Conservation (phyloP, 2,113 vertebrate genomes). For the Malurus cyaneus region DNA sequence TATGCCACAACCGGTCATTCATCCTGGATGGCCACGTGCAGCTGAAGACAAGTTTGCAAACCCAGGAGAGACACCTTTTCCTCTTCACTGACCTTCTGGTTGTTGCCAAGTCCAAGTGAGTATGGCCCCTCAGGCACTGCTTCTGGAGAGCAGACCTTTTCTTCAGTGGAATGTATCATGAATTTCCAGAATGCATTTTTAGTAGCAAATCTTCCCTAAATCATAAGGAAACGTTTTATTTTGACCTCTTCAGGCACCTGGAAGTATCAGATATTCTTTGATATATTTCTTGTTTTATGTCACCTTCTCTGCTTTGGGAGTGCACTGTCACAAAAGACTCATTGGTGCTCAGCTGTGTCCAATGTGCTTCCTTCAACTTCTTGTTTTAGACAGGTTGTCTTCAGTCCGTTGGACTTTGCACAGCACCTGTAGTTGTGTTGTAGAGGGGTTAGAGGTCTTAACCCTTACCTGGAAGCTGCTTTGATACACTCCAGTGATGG, state of each 20-base stretch:
- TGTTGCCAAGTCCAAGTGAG: constrained; percentile 93
- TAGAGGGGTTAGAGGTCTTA: background rate
- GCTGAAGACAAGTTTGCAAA: constrained; percentile 90
- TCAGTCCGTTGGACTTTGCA: background rate
- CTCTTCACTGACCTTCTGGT: constrained; percentile 91
- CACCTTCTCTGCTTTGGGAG: background rate
- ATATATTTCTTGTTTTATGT: background rate
- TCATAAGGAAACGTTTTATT: background rate
- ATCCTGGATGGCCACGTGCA: constrained; percentile 84
- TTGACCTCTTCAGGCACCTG: background rate
- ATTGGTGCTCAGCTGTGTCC: fast-evolving
- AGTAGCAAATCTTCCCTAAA: background rate
- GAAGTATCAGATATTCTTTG: background rate
- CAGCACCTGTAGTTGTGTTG: background rate
- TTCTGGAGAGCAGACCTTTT: background rate
- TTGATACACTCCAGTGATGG: background rate
- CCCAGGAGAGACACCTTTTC: constrained; percentile 91
- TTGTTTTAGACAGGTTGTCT: background rate
- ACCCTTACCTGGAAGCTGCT: background rate
- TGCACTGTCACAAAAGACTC: background rate
- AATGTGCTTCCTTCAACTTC: background rate
- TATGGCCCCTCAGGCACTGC: background rate
- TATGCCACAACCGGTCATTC: constrained; percentile 79
- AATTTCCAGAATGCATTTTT: background rate
- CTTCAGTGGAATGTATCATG: background rate